Evolutionary conservation across 2,888 invertebrate genomes (phyloP).

Genomic region (Andrena hattorfiana): DNA sequence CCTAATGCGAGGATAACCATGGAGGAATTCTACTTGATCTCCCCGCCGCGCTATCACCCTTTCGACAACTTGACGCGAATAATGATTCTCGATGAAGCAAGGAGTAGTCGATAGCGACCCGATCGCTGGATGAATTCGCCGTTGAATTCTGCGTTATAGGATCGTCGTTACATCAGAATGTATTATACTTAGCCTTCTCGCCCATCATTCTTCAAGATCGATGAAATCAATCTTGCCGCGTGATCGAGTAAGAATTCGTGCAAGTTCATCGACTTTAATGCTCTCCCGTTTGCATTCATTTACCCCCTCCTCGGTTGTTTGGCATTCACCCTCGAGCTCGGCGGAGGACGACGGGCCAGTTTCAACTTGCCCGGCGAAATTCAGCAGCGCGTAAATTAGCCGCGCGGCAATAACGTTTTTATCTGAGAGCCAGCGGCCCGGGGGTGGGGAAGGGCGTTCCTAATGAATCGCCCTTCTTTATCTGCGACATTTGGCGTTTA

Average conservation of each 20-base stretch:
- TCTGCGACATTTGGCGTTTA: constrained; percentile 58
- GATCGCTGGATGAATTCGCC: too few species aligned
- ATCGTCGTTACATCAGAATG: too few species aligned
- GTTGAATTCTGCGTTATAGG: too few species aligned
- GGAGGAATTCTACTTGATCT: neutral
- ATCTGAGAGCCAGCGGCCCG: constrained; percentile 16
- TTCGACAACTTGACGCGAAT: too few species aligned
- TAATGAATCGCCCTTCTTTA: constrained; percentile 60
- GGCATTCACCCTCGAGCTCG: constrained; percentile 17
- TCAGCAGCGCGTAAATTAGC: constrained; percentile 50
- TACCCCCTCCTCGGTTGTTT: neutral
- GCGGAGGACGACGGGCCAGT: neutral
- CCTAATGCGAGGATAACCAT: neutral
- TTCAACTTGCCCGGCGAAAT: constrained; percentile 30
- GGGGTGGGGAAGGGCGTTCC: constrained; percentile 7
- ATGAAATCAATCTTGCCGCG: neutral
- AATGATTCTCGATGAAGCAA: too few species aligned
- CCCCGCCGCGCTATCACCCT: neutral
- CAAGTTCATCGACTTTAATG: constrained; percentile 40
- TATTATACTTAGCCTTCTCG: neutral
- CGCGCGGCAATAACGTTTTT: constrained; percentile 50
- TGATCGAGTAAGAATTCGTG: constrained; percentile 3
- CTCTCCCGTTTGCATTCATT: constrained; percentile 16
- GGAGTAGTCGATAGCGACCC: too few species aligned
- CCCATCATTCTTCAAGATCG: neutral